Evolutionary conservation across 2,797 vertebrate species (phyloP), one percentile per base, ranked within the genome.

Genomic region (Pseudochirops corinnae): DNA sequence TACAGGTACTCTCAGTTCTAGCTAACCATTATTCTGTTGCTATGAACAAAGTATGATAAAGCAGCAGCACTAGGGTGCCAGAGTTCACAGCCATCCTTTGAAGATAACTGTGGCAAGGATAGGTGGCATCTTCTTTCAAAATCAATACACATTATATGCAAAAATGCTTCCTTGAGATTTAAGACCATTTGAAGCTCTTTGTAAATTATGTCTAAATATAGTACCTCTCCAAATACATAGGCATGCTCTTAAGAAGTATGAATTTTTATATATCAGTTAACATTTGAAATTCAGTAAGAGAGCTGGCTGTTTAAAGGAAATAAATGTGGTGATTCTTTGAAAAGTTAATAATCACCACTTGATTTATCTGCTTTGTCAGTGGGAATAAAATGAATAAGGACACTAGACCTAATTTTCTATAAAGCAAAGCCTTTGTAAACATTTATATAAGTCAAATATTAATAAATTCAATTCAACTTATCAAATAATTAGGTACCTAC

Each of bases 1-100:
- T 60, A 56, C 33, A 56, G 2, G 5, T 46, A 33, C 39, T n/a
- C 92, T 92, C 31, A 31, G 18, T 82, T 46, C 74, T 82, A 82
- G 74, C 46, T 82, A 82, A 82, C 74, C 74, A 82, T 82, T 82
- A 31, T 46, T 13, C 39, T 92, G 60, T 82, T 53, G 31, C 91
- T 97, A 2, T 74, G 92, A 29, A 93, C 92, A 24, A 33, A 96
- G 29, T 55, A 58, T 26, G 50, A 33, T 39, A 93, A 50, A 58
- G 57, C 55, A 56, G 31, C 33, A 87, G 55, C 60, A 13, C 90
- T 91, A 55, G 21, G 74, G 58, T 94, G 82, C 62, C 82, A 74
- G 28, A 11, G 9, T 52, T 93, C 91, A 82, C 62, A 82, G 26
- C 55, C 56, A 55, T 50, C 14, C 55, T 57, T 24, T 60, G 52